Conservation (phyloP, 92 coral and sea anemone genomes). For the Desmophyllum pertusum region DNA sequence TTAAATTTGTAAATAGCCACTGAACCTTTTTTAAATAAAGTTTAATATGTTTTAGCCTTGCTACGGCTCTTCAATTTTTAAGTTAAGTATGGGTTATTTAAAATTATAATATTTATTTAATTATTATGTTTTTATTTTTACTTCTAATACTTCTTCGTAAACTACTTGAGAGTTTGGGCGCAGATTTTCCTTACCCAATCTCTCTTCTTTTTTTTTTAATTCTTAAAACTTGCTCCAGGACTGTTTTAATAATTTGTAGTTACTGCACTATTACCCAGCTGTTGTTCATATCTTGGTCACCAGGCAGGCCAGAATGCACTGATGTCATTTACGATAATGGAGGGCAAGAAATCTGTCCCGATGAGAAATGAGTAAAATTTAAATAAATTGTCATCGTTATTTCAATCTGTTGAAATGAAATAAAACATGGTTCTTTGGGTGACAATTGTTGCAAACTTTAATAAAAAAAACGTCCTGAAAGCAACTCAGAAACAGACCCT, state of each 20-base stretch:
- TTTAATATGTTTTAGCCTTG: too few relatives aligned
- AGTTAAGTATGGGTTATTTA: too few relatives aligned
- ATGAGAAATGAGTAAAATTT: neutral
- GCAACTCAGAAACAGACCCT: too few relatives aligned
- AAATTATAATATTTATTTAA: too few relatives aligned
- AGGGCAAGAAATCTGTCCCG: neutral
- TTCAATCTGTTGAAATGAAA: neutral
- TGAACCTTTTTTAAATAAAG: too few relatives aligned
- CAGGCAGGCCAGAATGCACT: neutral
- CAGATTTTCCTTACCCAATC: too few relatives aligned
- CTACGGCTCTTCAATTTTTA: too few relatives aligned
- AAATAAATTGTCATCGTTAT: neutral
- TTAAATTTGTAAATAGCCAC: too few relatives aligned
- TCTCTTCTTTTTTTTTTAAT: too few relatives aligned
- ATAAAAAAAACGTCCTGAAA: neutral
- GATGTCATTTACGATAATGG: neutral
- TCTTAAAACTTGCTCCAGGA: neutral
- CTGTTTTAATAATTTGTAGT: neutral
- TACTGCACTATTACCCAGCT: neutral
- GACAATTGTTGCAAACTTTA: neutral
- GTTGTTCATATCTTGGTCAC: neutral
- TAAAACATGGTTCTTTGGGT: neutral
- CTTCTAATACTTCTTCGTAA: too few relatives aligned
- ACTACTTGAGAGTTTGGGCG: too few relatives aligned
- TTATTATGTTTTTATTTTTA: too few relatives aligned